A percentile compares a stretch with the other conserved stretches of the same genome.
Evolutionary conservation across 2,797 vertebrate genomes (phyloP).

Genomic region (Arremon aurantiirostris): DNA sequence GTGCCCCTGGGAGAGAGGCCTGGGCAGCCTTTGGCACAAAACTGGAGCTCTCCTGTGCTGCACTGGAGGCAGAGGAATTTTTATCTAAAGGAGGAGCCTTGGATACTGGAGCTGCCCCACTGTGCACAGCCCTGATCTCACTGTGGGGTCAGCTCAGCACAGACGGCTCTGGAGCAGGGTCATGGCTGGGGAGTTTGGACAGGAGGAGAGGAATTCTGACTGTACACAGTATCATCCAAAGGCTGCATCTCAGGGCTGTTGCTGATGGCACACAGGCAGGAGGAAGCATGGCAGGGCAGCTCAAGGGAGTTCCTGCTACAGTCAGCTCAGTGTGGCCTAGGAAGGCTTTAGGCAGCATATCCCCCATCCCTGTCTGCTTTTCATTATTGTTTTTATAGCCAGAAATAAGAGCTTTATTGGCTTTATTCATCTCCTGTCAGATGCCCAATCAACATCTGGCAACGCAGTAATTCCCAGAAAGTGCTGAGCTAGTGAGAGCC

Average conservation of each 20-base stretch:
- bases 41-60: not conserved
- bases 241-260: not conserved
- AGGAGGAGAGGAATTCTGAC: not conserved
- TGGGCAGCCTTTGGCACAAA: not conserved
- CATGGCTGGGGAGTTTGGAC: not conserved
- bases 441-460: slow-evolving; percentile 24
- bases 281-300: not conserved
- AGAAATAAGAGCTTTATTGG: slow-evolving; percentile 51
- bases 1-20: not conserved
- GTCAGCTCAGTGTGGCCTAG: not conserved
- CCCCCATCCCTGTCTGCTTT: not conserved
- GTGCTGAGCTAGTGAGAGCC: slow-evolving; percentile 34
- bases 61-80: not conserved
- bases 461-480: not conserved
- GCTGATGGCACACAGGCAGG: not conserved
- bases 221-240: not conserved
- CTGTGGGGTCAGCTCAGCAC: not conserved
- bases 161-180: not conserved
- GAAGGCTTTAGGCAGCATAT: not conserved
- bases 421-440: slow-evolving; percentile 44
- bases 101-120: not conserved
- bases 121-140: not conserved
- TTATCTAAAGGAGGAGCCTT: not conserved
- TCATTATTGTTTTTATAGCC: slow-evolving; percentile 47
- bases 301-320: not conserved